Evolutionary conservation across 2,888 invertebrate genomes (phyloP), one percentile per base, ranked within the genome.

Genomic region (Crocallis elinguaria): DNA sequence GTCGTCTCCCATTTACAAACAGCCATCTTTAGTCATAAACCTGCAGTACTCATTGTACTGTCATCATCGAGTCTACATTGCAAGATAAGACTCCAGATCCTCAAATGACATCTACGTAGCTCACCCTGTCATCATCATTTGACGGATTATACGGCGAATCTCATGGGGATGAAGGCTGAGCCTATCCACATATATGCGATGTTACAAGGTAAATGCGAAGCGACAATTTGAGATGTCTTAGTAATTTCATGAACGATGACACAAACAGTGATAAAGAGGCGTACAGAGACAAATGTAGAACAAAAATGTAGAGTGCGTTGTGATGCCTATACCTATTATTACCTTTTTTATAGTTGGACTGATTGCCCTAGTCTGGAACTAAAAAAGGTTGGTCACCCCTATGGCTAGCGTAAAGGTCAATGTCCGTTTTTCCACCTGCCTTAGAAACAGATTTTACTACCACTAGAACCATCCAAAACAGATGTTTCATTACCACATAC

Each of bases 51-150:
- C n/a, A n/a, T 9, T 25, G 17, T 7, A 14, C 32, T 11, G 25
- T 16, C 16, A 11, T 33, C 32, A 43, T 43, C 11, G 33, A 43
- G 13, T 16, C 12, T 36, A 27, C 27, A 44, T 44, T 44, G 25
- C 13, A 9, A 44, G 44, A 44, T 44, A 44, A 44, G 35, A 17
- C 19, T 27, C 12, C 23, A 27, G 4, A 27, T 3, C 29, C 2
- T 29, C 7, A 29, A 30, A 4, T 23, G 23, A 23, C 30, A 30
- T 13, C 12, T 0, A 3, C 8, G 42, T 12, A 8, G 6, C 9
- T 8, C n/a, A 27, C 2, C 3, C 41, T 12, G 19, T 37, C 37
- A 46, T 46, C 46, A 46, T 37, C 37, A 30, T 46, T 46, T 38
- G 21, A 38, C 21, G 16, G 46, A 33, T 48, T 48, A 39, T 39